Evolutionary conservation across 2,113 vertebrate genomes (phyloP).

Genomic region (Varanus komodoensis): DNA sequence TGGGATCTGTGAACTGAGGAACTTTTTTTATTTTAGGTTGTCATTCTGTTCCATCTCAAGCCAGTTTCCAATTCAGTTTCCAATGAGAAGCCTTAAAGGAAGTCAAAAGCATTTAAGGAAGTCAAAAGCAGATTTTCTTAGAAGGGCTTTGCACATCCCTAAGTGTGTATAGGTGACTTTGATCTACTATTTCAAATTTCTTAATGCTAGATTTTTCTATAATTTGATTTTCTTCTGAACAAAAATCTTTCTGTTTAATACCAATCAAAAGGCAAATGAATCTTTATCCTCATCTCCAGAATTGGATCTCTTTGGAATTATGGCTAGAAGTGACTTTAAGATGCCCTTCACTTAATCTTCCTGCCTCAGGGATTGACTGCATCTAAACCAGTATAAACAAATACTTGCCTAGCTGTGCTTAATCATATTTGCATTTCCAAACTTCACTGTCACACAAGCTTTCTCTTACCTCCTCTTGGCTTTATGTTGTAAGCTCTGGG

Average conservation of each 20-base stretch:
- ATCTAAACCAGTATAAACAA: background rate
- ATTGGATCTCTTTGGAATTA: background rate
- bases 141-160: background rate
- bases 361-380: background rate
- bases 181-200: background rate
- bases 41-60: background rate
- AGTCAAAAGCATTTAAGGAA: background rate
- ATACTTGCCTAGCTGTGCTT: background rate
- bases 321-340: slow-evolving; percentile 6
- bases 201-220: background rate
- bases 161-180: background rate
- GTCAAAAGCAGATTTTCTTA: background rate
- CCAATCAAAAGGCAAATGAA: background rate
- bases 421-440: slow-evolving; percentile 1
- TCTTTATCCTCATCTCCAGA: background rate
- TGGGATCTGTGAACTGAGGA: background rate
- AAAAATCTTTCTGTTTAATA: too few species aligned
- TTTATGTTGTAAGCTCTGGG: background rate
- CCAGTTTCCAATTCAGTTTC: too few species aligned
- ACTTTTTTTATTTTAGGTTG: background rate
- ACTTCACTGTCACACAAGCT: background rate
- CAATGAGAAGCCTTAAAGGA: too few species aligned
- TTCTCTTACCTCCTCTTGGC: background rate
- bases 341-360: slow-evolving; percentile 1
- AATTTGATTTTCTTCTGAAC: background rate